Percentiles rank a stretch among this genome's conserved stretches.
phyloP scores from a whole-genome alignment of 1,140 invertebrate genomes.

The Episyrphus balteatus region DNA sequence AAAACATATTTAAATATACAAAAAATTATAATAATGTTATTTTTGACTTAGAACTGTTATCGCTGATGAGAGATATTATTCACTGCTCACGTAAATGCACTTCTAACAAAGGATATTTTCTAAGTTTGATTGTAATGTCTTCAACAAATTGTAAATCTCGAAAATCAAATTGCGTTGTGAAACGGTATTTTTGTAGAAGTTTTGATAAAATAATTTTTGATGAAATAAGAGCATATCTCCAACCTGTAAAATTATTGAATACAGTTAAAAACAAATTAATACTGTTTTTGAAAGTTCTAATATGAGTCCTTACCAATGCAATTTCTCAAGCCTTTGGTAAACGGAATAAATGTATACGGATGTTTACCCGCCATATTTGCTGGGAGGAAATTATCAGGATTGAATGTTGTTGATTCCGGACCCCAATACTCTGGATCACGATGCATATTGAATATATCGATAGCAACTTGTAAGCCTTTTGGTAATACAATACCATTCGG shows the following conservation, averaged over 20 bases:
- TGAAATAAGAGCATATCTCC: conserved; percentile 16
- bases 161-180: conserved; percentile 17
- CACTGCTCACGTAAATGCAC: conserved; percentile 1
- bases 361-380: conserved; percentile 19
- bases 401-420: conserved; percentile 20
- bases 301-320: conserved; percentile 21
- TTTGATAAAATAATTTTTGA: conserved; percentile 17
- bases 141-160: conserved; percentile 16
- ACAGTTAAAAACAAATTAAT: background rate
- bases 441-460: conserved; percentile 23
- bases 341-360: conserved; percentile 28
- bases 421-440: conserved; percentile 25
- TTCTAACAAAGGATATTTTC: conserved; percentile 9
- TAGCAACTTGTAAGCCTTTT: conserved; percentile 14
- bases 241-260: conserved; percentile 14
- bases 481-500: conserved; percentile 17
- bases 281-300: background rate
- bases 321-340: conserved; percentile 25
- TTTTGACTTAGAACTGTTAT: too few species aligned
- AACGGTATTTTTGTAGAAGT: conserved; percentile 16
- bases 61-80: too few species aligned
- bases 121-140: conserved; percentile 12
- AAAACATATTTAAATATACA: too few species aligned
- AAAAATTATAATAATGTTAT: too few species aligned
- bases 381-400: conserved; percentile 29